phyloP scores from a whole-genome alignment of 2,888 invertebrate genomes.

The Thumatha senex region DNA sequence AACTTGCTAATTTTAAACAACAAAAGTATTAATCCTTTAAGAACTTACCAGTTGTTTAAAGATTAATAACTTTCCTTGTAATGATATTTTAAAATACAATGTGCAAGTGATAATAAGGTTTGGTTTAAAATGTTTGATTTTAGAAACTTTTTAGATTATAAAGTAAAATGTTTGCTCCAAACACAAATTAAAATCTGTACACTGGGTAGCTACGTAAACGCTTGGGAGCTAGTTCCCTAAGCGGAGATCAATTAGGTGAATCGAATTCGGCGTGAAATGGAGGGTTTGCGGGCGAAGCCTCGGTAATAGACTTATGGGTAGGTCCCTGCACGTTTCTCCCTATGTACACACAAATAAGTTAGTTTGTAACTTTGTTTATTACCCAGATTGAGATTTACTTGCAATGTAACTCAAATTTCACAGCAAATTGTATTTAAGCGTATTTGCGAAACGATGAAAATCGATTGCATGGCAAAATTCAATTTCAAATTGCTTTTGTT shows the following conservation, averaged over 20 bases:
- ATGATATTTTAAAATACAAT: too few species aligned
- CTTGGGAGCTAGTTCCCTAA: constrained; percentile 58
- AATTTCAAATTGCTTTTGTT: too few species aligned
- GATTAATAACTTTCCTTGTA: too few species aligned
- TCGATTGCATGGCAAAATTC: too few species aligned
- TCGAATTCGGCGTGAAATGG: constrained; percentile 57
- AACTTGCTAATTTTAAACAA: too few species aligned
- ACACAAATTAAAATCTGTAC: constrained; percentile 38
- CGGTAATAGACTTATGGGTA: constrained; percentile 40
- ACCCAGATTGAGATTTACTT: constrained; percentile 5
- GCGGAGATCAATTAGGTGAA: constrained; percentile 66
- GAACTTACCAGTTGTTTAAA: too few species aligned
- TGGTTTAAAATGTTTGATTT: neutral
- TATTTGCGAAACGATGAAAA: too few species aligned
- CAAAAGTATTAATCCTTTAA: too few species aligned
- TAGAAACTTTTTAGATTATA: too few species aligned
- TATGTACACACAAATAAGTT: constrained; percentile 30
- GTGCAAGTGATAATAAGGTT: neutral
- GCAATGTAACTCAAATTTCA: neutral
- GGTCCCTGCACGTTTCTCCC: constrained; percentile 28
- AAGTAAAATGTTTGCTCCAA: neutral
- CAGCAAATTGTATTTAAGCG: neutral
- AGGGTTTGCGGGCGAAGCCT: constrained; percentile 41
- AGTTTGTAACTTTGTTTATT: constrained; percentile 31
- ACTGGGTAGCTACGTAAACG: constrained; percentile 39